Conservation (phyloP, 2,888 invertebrate species). For the Hoplodrina ambigua region DNA sequence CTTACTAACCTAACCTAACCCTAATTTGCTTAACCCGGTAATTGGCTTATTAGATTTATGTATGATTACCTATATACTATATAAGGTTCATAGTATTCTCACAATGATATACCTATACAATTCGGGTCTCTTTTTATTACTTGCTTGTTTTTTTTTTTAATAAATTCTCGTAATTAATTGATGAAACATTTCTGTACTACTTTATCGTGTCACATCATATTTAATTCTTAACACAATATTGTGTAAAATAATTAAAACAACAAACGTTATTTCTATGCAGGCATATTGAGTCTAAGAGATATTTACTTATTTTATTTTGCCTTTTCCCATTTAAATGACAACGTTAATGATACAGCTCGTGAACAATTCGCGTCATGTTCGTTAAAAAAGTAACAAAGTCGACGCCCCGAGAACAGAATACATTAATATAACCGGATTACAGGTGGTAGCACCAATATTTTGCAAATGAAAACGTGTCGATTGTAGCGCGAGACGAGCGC, state of each 20-base stretch:
- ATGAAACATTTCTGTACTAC: background rate
- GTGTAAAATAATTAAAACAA: conserved; percentile 1
- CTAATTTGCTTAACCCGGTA: background rate
- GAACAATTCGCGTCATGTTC: conserved; percentile 61
- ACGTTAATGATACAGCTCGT: conserved; percentile 56
- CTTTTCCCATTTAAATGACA: conserved; percentile 34
- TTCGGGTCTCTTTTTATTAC: too few species aligned
- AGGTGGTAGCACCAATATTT: conserved; percentile 80
- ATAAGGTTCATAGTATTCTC: too few species aligned
- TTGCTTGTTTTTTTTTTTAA: background rate
- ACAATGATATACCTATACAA: too few species aligned
- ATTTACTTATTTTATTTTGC: conserved; percentile 16
- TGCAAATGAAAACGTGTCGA: conserved; percentile 78
- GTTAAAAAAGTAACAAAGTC: conserved; percentile 63
- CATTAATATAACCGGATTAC: conserved; percentile 72
- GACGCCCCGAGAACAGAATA: conserved; percentile 60
- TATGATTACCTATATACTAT: too few species aligned
- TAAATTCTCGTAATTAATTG: conserved; percentile 1
- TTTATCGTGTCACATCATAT: conserved; percentile 4
- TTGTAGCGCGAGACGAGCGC: conserved; percentile 72
- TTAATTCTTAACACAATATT: conserved; percentile 4
- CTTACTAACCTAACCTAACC: background rate
- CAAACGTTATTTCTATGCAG: conserved; percentile 1
- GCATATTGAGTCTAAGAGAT: background rate
- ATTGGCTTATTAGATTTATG: too few species aligned